A percentile compares a stretch with the other conserved stretches of the same genome.
Conservation (phyloP, 2,797 vertebrate genomes). For the Triplophysa bombifrons region DNA sequence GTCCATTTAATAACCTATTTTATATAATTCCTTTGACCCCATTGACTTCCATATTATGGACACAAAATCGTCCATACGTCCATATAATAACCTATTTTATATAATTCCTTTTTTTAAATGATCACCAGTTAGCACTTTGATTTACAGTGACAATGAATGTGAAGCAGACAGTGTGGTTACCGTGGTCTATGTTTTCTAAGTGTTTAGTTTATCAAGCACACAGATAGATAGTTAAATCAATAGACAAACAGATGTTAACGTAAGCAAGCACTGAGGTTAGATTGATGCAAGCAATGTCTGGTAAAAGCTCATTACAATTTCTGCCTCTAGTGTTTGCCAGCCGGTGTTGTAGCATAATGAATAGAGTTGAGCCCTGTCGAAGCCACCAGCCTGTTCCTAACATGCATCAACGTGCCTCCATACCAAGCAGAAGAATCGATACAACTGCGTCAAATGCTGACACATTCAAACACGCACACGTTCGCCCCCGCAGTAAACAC, state of each 20-base stretch:
- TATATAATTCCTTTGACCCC: too few species aligned
- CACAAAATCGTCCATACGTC: too few species aligned
- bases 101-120: not conserved
- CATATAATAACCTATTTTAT: too few species aligned
- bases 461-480: not conserved
- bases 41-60: too few species aligned
- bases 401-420: slow-evolving; percentile 34
- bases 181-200: not conserved
- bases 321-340: slow-evolving; percentile 11
- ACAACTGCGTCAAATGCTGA: slow-evolving; percentile 17
- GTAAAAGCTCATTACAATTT: slow-evolving; percentile 30
- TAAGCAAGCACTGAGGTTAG: not conserved
- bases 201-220: not conserved
- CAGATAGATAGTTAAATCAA: slow-evolving; percentile 1
- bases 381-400: not conserved
- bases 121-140: not conserved
- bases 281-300: slow-evolving; percentile 7
- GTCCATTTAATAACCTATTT: too few species aligned
- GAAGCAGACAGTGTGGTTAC: not conserved
- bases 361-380: slow-evolving; percentile 12
- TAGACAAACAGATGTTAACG: not conserved
- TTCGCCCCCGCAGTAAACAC: slow-evolving; percentile 15
- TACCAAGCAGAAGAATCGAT: slow-evolving; percentile 18
- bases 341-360: slow-evolving; percentile 17
- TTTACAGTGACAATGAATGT: not conserved